These are phyloP conservation scores for Ganaspis sp. DNA, from an alignment of 1,140 invertebrate genomes.

Conservation along the genomic window DNA sequence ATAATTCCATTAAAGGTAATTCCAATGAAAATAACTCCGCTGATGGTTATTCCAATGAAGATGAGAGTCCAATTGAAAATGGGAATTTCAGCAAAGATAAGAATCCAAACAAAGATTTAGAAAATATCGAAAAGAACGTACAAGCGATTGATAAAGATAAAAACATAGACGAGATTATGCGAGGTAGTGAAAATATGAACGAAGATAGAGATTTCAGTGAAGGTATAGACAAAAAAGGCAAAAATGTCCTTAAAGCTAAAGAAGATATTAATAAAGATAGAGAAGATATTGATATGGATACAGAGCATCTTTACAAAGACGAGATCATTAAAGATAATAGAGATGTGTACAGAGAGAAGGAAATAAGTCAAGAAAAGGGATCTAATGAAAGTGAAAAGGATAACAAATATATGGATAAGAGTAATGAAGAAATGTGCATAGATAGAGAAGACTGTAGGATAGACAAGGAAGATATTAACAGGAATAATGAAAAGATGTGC, in stretches of 20 bases:
- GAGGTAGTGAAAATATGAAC: too few relatives aligned
- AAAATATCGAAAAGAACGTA: too few relatives aligned
- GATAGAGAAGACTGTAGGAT: not conserved
- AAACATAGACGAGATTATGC: too few relatives aligned
- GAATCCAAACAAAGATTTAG: too few relatives aligned
- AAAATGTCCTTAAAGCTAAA: not conserved
- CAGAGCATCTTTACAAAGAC: not conserved
- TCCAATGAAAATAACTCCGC: too few relatives aligned
- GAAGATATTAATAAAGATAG: not conserved
- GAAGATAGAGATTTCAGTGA: too few relatives aligned
- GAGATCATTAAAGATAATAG: not conserved
- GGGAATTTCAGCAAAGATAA: too few relatives aligned
- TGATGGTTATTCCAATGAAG: too few relatives aligned
- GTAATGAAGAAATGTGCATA: not conserved
- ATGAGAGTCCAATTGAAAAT: too few relatives aligned
- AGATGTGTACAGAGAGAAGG: not conserved
- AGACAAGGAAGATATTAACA: not conserved
- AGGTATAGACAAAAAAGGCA: too few relatives aligned
- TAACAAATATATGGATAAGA: not conserved
- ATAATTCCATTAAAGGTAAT: too few relatives aligned
- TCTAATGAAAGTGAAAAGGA: not conserved
- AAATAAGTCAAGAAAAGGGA: not conserved
- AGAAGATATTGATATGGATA: not conserved
- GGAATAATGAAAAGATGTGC: not conserved
- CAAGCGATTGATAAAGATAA: not conserved